These are phyloP conservation scores for Buphagus erythrorhynchus DNA, from an alignment of 2,797 vertebrate genomes.

Conservation along the genomic window DNA sequence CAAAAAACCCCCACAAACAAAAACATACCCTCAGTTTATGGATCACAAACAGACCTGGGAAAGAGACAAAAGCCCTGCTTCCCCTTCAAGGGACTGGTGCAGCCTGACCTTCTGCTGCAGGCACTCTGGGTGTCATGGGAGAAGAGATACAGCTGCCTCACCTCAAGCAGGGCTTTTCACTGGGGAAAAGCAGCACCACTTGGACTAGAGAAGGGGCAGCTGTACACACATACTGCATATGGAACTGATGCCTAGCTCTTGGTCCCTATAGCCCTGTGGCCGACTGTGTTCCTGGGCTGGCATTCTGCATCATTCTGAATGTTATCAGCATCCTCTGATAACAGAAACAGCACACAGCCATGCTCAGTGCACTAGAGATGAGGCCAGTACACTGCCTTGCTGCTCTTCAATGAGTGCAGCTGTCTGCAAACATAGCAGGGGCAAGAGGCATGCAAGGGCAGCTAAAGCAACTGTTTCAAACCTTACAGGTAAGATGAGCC, in stretches of 20 bases:
- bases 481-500: neutral
- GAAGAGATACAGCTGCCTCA: neutral
- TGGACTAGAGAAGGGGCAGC: neutral
- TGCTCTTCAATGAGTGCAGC: neutral
- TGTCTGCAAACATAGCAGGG: neutral
- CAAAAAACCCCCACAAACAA: neutral
- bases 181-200: neutral
- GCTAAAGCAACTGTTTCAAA: neutral
- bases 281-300: neutral
- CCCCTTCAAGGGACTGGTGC: neutral
- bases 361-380: neutral
- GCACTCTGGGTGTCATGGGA: neutral
- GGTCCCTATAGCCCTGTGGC: neutral
- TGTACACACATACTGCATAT: neutral
- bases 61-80: neutral
- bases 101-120: neutral
- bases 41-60: neutral
- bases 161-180: neutral
- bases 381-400: neutral
- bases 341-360: neutral
- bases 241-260: neutral
- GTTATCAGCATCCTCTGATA: neutral
- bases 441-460: neutral
- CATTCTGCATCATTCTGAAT: neutral
- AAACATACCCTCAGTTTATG: neutral